Percentiles rank a stretch among this genome's conserved stretches.
Conservation (phyloP, 2,888 invertebrate species). For the Ligdia adustata region DNA sequence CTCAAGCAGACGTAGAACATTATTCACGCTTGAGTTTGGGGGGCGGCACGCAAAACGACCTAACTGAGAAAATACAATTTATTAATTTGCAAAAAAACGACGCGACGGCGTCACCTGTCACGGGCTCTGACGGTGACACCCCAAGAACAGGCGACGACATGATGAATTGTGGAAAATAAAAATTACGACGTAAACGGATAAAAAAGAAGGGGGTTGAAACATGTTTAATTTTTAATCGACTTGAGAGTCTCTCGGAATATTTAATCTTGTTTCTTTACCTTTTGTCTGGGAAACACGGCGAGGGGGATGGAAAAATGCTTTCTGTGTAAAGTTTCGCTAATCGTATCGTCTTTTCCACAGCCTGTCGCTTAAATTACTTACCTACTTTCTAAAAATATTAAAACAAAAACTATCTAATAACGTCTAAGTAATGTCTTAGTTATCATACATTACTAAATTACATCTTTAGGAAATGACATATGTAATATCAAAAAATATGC, state of each 20-base stretch:
- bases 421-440: too few species aligned
- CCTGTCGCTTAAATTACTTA: too few species aligned
- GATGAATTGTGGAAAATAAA: slow-evolving; percentile 74
- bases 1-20: slow-evolving; percentile 36
- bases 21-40: slow-evolving; percentile 40
- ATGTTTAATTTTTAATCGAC: slow-evolving; percentile 66
- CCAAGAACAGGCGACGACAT: slow-evolving; percentile 52
- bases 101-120: slow-evolving; percentile 61
- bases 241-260: slow-evolving; percentile 43
- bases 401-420: too few species aligned
- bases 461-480: too few species aligned
- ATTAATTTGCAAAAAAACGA: slow-evolving; percentile 62
- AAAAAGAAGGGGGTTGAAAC: slow-evolving; percentile 48
- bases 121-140: slow-evolving; percentile 51
- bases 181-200: slow-evolving; percentile 66
- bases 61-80: slow-evolving; percentile 60
- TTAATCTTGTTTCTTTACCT: slow-evolving; percentile 42
- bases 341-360: not conserved
- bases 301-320: slow-evolving; percentile 1
- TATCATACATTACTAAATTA: too few species aligned
- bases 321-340: not conserved
- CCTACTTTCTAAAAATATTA: too few species aligned
- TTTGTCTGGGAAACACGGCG: slow-evolving; percentile 17
- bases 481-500: not conserved
- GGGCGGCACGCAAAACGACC: slow-evolving; percentile 43